Evolutionary conservation across 2,113 vertebrate genomes (phyloP).

Genomic region (Gavia stellata): DNA sequence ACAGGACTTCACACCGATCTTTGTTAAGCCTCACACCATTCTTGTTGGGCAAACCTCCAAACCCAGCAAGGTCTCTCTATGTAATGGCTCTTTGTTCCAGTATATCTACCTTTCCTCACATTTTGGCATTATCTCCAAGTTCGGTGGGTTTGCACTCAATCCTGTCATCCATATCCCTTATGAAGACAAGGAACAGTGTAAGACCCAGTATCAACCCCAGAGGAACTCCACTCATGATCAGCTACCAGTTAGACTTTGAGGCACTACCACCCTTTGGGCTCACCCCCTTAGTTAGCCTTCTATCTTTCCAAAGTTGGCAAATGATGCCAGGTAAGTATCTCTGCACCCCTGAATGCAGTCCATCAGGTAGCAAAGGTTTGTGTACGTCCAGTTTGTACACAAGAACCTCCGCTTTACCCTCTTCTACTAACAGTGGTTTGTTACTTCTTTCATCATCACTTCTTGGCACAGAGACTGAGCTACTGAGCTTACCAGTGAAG

Average conservation of each 20-base stretch:
- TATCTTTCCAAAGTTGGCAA: not conserved
- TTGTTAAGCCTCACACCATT: not conserved
- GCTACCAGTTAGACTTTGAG: not conserved
- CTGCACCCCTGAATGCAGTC: not conserved
- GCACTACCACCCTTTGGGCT: not conserved
- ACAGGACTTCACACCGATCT: not conserved
- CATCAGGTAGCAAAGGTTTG: not conserved
- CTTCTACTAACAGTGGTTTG: not conserved
- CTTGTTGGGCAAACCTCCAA: not conserved
- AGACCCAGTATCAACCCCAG: not conserved
- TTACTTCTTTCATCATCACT: not conserved
- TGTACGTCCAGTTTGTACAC: not conserved
- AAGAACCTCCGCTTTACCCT: not conserved
- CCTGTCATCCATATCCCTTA: not conserved
- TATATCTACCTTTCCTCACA: not conserved
- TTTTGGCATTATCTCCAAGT: not conserved
- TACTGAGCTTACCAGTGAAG: not conserved
- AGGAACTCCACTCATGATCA: not conserved
- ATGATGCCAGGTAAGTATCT: not conserved
- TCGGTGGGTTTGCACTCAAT: not conserved
- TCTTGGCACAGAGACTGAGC: not conserved
- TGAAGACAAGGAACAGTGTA: not conserved
- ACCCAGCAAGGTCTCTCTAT: not conserved
- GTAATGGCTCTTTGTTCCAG: not conserved
- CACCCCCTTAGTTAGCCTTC: not conserved